Conservation (phyloP, 2,113 vertebrate genomes). For the Psilopogon haemacephalus region DNA sequence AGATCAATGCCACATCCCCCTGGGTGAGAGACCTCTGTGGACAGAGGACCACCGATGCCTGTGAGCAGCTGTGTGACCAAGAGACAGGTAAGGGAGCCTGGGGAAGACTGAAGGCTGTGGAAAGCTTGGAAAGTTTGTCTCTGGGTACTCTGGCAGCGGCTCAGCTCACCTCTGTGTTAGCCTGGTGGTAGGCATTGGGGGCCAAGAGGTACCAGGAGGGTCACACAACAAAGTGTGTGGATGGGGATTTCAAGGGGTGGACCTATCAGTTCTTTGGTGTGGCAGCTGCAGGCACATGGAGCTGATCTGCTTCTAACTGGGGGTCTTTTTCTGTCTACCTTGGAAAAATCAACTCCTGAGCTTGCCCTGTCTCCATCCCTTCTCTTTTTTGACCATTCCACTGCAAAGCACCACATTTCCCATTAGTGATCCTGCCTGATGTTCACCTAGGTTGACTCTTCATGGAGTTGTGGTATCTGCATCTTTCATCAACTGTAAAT, state of each 20-base stretch:
- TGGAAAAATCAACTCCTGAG: rapidly evolving
- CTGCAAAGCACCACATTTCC: not conserved
- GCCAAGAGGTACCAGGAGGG: not conserved
- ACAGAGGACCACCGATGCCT: conserved; percentile 92
- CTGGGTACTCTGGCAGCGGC: rapidly evolving
- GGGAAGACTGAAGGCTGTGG: not conserved
- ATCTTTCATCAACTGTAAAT: not conserved
- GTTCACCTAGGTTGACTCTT: not conserved
- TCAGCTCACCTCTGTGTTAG: not conserved
- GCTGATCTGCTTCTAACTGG: not conserved
- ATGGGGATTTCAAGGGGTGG: not conserved
- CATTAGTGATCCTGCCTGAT: not conserved
- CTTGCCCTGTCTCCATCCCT: not conserved
- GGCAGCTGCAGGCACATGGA: rapidly evolving
- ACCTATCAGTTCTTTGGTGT: not conserved
- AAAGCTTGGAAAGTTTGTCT: not conserved
- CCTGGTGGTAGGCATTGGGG: not conserved
- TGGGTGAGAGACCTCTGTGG: conserved; percentile 95
- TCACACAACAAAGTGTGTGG: not conserved
- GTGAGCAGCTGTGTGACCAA: conserved; percentile 94
- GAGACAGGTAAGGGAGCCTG: conserved; percentile 84
- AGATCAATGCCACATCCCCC: conserved; percentile 91
- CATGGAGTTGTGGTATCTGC: not conserved
- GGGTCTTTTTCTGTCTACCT: not conserved
- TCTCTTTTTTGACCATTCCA: not conserved